These are phyloP conservation scores for Apotomis betuletana DNA, from an alignment of 2,888 invertebrate species.

Conservation along the genomic window DNA sequence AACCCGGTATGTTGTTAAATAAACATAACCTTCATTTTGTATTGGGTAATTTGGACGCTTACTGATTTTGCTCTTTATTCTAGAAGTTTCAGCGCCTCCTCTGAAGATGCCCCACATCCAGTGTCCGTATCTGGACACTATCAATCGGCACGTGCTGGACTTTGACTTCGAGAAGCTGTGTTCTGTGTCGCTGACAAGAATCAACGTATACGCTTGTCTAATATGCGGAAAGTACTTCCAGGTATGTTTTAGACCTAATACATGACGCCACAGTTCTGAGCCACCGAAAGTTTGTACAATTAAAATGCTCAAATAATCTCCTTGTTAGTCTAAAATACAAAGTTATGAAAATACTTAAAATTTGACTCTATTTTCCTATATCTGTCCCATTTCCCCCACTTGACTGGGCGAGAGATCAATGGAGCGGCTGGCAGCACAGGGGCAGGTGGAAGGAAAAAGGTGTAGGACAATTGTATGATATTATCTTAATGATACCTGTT, in stretches of 20 bases:
- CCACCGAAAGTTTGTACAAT: background rate
- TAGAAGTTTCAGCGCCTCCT: slow-evolving; percentile 59
- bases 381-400: too few relatives aligned
- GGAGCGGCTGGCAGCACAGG: too few relatives aligned
- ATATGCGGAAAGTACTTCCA: slow-evolving; percentile 99
- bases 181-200: slow-evolving; percentile 97
- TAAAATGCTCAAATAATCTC: too few relatives aligned
- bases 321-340: too few relatives aligned
- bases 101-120: slow-evolving; percentile 78
- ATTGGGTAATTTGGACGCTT: slow-evolving; percentile 8
- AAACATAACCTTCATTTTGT: slow-evolving; percentile 49
- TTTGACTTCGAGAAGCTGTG: slow-evolving; percentile 99
- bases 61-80: slow-evolving; percentile 10
- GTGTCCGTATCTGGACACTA: slow-evolving; percentile 99
- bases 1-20: slow-evolving; percentile 54
- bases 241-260: slow-evolving; percentile 66
- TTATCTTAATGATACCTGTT: too few relatives aligned
- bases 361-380: too few relatives aligned
- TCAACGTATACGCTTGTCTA: slow-evolving; percentile 99
- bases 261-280: too few relatives aligned
- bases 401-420: too few relatives aligned
- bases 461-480: too few relatives aligned
- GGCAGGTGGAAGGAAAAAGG: too few relatives aligned
- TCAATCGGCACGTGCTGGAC: slow-evolving; percentile 97
- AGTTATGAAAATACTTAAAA: too few relatives aligned